Evolutionary conservation across 2,888 invertebrate species (phyloP).

Genomic region (Gastrophysa polygoni): DNA sequence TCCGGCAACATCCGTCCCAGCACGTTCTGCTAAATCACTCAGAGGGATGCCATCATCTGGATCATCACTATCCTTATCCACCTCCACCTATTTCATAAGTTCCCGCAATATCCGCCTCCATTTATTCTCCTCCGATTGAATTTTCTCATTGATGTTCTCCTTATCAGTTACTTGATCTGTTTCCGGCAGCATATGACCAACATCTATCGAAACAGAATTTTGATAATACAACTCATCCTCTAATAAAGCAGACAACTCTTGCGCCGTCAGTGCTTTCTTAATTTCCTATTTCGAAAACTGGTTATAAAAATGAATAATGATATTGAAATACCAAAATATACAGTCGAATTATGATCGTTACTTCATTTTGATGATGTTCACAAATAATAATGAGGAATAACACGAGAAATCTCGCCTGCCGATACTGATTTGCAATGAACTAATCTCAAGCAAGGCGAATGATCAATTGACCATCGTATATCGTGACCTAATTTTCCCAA

Average conservation of each 20-base stretch:
- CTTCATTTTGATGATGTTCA: background rate
- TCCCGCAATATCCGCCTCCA: constrained; percentile 22
- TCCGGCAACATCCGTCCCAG: background rate
- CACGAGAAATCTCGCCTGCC: too few relatives aligned
- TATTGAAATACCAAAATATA: background rate
- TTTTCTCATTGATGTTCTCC: constrained; percentile 23
- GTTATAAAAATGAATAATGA: constrained; percentile 13
- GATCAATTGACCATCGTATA: background rate
- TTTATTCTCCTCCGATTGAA: constrained; percentile 17
- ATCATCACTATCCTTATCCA: constrained; percentile 5
- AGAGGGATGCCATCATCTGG: constrained; percentile 17
- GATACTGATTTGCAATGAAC: background rate
- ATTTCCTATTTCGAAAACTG: constrained; percentile 20
- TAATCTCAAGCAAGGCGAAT: background rate
- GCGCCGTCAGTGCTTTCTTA: constrained; percentile 16
- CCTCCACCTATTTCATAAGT: constrained; percentile 25
- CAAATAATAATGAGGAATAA: background rate
- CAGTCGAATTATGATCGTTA: background rate
- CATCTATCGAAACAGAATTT: constrained; percentile 21
- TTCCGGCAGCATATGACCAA: constrained; percentile 28
- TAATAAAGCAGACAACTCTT: constrained; percentile 1
- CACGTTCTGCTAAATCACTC: constrained; percentile 17
- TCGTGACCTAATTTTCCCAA: background rate
- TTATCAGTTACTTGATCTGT: constrained; percentile 22
- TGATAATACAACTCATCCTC: background rate